phyloP scores from a whole-genome alignment of 2,888 invertebrate genomes.

The Apodemia mormo region DNA sequence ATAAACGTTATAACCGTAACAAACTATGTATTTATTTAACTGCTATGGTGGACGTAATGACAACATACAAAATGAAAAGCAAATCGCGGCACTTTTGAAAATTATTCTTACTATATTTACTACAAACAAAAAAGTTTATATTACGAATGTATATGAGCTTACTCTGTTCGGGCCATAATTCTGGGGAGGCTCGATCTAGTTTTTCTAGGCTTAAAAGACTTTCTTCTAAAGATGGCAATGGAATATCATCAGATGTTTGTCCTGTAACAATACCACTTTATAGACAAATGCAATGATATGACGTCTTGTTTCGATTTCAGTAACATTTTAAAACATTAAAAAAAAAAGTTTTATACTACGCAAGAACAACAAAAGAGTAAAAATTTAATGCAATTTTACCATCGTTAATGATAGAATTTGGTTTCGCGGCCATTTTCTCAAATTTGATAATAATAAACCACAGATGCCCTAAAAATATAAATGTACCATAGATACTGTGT shows the following conservation, averaged over 20 bases:
- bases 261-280: slow-evolving; percentile 46
- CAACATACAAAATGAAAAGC: slow-evolving; percentile 59
- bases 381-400: slow-evolving; percentile 62
- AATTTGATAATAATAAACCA: slow-evolving; percentile 46
- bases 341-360: neutral
- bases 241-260: slow-evolving; percentile 74
- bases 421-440: slow-evolving; percentile 85
- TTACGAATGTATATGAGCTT: slow-evolving; percentile 58
- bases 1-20: slow-evolving; percentile 62
- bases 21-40: slow-evolving; percentile 29
- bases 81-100: slow-evolving; percentile 74
- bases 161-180: slow-evolving; percentile 98
- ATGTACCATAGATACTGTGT: too few relatives aligned
- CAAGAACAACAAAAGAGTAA: too few relatives aligned
- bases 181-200: slow-evolving; percentile 96
- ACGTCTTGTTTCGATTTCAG: neutral
- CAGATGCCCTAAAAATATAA: too few relatives aligned
- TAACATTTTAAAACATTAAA: neutral
- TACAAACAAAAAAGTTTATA: slow-evolving; percentile 20
- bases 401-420: slow-evolving; percentile 83
- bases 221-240: slow-evolving; percentile 83
- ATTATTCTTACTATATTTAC: slow-evolving; percentile 31
- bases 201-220: slow-evolving; percentile 94
- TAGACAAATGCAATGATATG: neutral
- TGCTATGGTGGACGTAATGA: slow-evolving; percentile 52